These are phyloP conservation scores for Cyphomyrus plagiostoma DNA, from an alignment of 2,113 vertebrate species.

Conservation along the genomic window DNA sequence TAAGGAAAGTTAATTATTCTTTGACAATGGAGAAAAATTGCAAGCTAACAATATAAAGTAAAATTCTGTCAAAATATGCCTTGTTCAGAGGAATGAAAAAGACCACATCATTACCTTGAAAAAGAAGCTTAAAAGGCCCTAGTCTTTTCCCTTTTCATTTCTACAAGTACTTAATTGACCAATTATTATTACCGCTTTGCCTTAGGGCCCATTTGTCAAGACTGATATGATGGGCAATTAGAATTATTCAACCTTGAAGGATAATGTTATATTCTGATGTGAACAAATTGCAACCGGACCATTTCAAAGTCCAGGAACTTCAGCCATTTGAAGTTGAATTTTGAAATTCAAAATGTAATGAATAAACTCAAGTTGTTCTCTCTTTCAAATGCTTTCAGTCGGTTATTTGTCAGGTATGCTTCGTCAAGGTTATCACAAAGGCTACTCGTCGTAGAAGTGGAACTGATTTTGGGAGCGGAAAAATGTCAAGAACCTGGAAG, in stretches of 20 bases:
- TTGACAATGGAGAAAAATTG: conserved; percentile 4
- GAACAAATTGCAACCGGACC: conserved; percentile 49
- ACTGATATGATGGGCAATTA: conserved; percentile 71
- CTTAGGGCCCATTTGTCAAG: conserved; percentile 68
- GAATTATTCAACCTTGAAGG: conserved; percentile 71
- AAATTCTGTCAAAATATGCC: background rate
- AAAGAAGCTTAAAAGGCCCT: conserved; percentile 8
- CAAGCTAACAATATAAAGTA: background rate
- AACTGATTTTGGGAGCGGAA: background rate
- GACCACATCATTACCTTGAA: background rate
- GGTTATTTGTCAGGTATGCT: background rate
- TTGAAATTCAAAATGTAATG: background rate
- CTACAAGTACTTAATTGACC: conserved; percentile 67
- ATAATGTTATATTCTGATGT: conserved; percentile 62
- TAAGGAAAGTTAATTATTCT: background rate
- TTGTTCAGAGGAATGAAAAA: background rate
- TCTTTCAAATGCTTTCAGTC: background rate
- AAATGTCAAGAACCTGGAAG: background rate
- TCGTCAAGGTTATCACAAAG: background rate
- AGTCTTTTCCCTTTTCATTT: conserved; percentile 13
- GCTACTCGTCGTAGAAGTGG: background rate
- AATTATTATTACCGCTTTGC: conserved; percentile 64
- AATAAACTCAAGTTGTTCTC: background rate
- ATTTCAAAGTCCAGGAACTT: conserved; percentile 26
- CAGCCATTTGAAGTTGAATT: conserved; percentile 14